phyloP scores from a whole-genome alignment of 1,140 invertebrate genomes.

The Drosophila suzukii region DNA sequence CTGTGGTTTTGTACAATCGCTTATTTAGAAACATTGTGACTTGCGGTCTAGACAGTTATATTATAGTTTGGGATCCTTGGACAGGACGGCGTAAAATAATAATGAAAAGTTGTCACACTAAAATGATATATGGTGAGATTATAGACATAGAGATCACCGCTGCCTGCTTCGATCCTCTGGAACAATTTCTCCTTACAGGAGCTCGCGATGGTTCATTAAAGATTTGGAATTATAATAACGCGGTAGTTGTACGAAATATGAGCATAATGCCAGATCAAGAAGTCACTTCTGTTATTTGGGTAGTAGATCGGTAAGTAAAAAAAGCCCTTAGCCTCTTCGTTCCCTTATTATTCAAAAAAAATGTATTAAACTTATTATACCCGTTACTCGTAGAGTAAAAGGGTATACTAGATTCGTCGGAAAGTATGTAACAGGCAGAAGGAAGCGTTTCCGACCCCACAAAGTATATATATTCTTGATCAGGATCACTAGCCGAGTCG shows the following conservation, averaged over 20 bases:
- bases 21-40: slow-evolving; percentile 89
- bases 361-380: no score
- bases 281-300: slow-evolving; percentile 87
- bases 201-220: slow-evolving; percentile 88
- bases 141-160: slow-evolving; percentile 90
- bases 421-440: no score
- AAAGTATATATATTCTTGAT: no score
- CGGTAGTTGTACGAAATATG: slow-evolving; percentile 88
- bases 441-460: no score
- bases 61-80: no score
- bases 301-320: slow-evolving; percentile 84
- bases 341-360: no score
- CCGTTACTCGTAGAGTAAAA: no score
- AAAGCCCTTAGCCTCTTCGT: no score
- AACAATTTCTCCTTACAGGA: slow-evolving; percentile 89
- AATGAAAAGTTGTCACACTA: slow-evolving; percentile 88
- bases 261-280: slow-evolving; percentile 86
- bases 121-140: slow-evolving; percentile 86
- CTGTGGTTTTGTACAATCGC: slow-evolving; percentile 88
- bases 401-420: no score
- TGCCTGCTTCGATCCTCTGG: slow-evolving; percentile 89
- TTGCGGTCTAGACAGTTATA: no score
- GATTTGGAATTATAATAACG: slow-evolving; percentile 93
- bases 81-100: slow-evolving; percentile 87
- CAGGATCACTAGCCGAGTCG: no score